Evolutionary conservation across 2,888 invertebrate genomes (phyloP), one percentile per base, ranked within the genome.

Genomic region (Tipula lateralis): DNA sequence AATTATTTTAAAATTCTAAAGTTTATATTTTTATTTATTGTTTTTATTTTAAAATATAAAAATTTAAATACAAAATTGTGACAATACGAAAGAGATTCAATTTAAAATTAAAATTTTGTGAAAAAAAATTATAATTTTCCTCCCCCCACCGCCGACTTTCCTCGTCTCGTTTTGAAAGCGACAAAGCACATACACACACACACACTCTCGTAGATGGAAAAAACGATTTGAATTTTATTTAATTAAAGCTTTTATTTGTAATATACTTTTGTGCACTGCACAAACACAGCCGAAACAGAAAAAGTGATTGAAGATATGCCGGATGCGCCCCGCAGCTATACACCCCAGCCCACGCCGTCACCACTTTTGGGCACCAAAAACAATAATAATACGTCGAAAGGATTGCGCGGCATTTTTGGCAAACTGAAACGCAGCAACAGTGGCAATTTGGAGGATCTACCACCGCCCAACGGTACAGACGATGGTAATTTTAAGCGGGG

Each of bases 351-450:
- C 39, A 91, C 90, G 86, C 91, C 90, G 9, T 90, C 91, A 13
- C 89, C 90, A 1, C 89, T 92, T 39, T 90, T 91, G 83, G 89
- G 90, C 85, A 89, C 89, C 85, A 93, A 93, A 87, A 66, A 66
- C 13, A 9, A 19, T 12, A 91, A 91, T 50, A 89, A 84, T 19
- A 83, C 83, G 12, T 29, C 39, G 4, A 92, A 92, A 87, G 93
- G 94, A 5, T 91, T 94, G 85, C 92, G 93, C 86, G 92, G 93
- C 87, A 93, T 95, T 87, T 93, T 94, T 88, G 94, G 94, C 29
- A 92, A 93, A 87, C 91, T 94, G 87, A 92, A 93, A 85, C 91
- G 96, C 84, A 94, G 94, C 85, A 94, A 94, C 39, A 94, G 94
- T 66, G 94, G 94, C 80, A 93, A 92, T 87, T 89, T 95, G 50